Conservation (phyloP, 2,113 vertebrate species). For the Daphoenositta chrysoptera region DNA sequence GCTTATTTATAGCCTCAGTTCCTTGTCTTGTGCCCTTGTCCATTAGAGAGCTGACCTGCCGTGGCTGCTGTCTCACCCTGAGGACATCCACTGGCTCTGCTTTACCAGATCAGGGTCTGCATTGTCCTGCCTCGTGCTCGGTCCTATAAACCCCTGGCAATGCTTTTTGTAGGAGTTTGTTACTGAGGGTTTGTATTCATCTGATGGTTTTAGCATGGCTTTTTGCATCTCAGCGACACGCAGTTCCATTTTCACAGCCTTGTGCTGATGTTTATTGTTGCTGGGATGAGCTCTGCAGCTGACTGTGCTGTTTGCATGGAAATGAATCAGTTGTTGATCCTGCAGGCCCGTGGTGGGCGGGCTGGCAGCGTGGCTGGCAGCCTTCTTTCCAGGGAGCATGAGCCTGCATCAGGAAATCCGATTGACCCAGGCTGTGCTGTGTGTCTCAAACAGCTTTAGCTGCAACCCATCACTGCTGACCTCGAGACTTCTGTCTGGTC, state of each 20-base stretch:
- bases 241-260: background rate
- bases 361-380: background rate
- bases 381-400: background rate
- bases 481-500: background rate
- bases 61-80: background rate
- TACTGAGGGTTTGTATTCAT: background rate
- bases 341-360: background rate
- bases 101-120: background rate
- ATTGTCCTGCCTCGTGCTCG: background rate
- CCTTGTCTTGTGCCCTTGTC: background rate
- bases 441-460: background rate
- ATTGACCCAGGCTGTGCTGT: background rate
- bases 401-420: background rate
- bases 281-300: background rate
- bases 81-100: background rate
- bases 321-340: slow-evolving; percentile 15
- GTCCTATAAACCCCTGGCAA: background rate
- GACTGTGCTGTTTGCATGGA: background rate
- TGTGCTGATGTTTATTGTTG: background rate
- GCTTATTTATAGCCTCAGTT: slow-evolving; percentile 30
- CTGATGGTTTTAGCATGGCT: background rate
- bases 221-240: background rate
- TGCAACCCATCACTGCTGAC: background rate
- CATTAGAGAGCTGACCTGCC: background rate
- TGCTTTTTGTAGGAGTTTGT: background rate